Conservation (phyloP, 2,113 vertebrate species). For the Nibea albiflora region DNA sequence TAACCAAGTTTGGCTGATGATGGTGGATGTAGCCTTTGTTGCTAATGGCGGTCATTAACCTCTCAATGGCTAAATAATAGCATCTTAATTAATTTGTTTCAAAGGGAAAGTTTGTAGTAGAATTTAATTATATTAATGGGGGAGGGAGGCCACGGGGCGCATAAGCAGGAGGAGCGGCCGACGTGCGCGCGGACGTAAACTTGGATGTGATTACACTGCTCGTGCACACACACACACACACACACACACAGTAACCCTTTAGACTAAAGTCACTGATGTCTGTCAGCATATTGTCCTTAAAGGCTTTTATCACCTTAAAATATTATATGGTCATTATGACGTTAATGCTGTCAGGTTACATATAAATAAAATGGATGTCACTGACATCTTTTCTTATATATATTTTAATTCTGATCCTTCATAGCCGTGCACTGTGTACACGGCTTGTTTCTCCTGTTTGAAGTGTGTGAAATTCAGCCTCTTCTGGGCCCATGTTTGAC, state of each 20-base stretch:
- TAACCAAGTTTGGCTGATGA: slow-evolving; percentile 98
- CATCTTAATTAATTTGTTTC: slow-evolving; percentile 88
- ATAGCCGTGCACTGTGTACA: no score
- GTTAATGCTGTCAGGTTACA: neutral
- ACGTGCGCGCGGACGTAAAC: slow-evolving; percentile 45
- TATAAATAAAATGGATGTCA: neutral
- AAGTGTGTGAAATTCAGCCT: neutral
- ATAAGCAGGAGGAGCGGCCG: slow-evolving; percentile 47
- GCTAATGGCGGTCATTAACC: slow-evolving; percentile 92
- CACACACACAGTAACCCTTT: slow-evolving; percentile 1
- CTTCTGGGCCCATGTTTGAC: neutral
- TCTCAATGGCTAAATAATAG: slow-evolving; percentile 91
- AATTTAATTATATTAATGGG: slow-evolving; percentile 85
- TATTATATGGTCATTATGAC: neutral
- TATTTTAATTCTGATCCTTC: neutral
- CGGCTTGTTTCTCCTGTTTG: neutral
- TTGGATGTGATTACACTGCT: slow-evolving; percentile 55
- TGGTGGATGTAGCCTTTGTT: slow-evolving; percentile 93
- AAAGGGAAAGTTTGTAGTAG: slow-evolving; percentile 85
- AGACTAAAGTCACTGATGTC: slow-evolving; percentile 1
- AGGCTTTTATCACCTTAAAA: neutral
- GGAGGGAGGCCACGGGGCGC: slow-evolving; percentile 70
- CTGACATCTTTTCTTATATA: neutral
- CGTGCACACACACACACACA: slow-evolving; percentile 6
- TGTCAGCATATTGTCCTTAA: neutral